phyloP scores from a whole-genome alignment of 2,113 vertebrate species.

The Circaetus cinerascens region DNA sequence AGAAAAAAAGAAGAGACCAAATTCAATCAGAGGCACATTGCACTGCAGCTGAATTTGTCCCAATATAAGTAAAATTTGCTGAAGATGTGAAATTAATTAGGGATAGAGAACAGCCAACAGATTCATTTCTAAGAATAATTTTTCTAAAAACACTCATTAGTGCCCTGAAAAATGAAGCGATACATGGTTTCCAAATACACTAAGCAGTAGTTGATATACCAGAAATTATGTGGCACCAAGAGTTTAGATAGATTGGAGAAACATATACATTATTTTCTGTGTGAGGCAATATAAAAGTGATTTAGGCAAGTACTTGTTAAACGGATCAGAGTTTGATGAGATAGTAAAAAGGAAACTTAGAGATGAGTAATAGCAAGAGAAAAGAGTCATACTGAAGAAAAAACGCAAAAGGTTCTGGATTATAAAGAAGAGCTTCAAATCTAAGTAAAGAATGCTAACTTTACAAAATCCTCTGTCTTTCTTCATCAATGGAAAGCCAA shows the following conservation, averaged over 20 bases:
- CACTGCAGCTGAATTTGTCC: neutral
- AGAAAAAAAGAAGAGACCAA: neutral
- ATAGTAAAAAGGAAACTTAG: conserved; percentile 27
- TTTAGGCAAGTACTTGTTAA: neutral
- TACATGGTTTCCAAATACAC: neutral
- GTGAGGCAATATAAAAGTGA: neutral
- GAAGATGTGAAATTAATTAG: conserved; percentile 35
- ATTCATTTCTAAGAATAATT: conserved; percentile 16
- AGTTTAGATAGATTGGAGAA: neutral
- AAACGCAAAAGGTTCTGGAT: neutral
- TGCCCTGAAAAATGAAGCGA: neutral
- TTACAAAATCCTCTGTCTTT: neutral
- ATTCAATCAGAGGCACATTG: neutral
- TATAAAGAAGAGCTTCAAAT: conserved; percentile 5
- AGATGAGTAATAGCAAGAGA: conserved; percentile 5
- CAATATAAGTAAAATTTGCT: neutral
- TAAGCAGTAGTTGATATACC: neutral
- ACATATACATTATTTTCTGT: neutral
- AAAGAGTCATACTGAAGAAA: neutral
- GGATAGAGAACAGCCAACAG: conserved; percentile 16
- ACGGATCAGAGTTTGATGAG: neutral
- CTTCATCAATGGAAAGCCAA: neutral
- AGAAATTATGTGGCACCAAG: neutral
- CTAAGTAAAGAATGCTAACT: neutral
- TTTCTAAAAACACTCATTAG: conserved; percentile 34